These are phyloP conservation scores for Tachuris rubrigastra DNA, from an alignment of 2,113 vertebrate genomes.

Conservation along the genomic window DNA sequence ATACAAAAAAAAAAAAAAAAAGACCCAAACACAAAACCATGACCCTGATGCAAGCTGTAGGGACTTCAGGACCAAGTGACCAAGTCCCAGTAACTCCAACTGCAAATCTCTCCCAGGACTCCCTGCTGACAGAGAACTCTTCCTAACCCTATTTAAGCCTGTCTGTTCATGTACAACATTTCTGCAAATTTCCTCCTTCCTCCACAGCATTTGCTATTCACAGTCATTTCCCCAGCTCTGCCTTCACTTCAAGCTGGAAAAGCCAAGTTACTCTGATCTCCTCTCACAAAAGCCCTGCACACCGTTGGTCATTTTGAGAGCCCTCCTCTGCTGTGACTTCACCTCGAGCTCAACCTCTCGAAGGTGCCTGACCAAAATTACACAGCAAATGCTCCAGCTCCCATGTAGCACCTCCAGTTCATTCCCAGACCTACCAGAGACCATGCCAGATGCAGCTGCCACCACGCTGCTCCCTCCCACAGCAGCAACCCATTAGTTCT, in stretches of 20 bases:
- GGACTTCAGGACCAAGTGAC: neutral
- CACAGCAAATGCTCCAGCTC: accelerated
- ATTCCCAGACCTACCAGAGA: neutral
- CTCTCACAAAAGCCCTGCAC: neutral
- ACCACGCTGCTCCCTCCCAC: neutral
- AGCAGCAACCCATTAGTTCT: neutral
- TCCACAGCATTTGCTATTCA: neutral
- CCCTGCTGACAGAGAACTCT: neutral
- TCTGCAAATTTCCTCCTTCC: neutral
- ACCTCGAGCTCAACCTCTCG: neutral
- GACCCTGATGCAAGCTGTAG: neutral
- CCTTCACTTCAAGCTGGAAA: neutral
- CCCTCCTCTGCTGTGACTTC: accelerated
- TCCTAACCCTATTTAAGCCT: neutral
- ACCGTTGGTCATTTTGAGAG: neutral
- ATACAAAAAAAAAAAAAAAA: too few relatives aligned
- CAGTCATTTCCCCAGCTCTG: neutral
- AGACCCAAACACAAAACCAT: neutral
- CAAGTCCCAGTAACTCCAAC: neutral
- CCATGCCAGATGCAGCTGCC: accelerated
- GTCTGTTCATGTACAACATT: neutral
- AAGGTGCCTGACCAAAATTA: neutral
- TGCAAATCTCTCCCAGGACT: neutral
- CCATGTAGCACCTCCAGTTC: neutral
- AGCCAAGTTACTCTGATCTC: accelerated